Evolutionary conservation across 2,797 vertebrate genomes (phyloP).

Genomic region (Arrhamphus sclerolepis): DNA sequence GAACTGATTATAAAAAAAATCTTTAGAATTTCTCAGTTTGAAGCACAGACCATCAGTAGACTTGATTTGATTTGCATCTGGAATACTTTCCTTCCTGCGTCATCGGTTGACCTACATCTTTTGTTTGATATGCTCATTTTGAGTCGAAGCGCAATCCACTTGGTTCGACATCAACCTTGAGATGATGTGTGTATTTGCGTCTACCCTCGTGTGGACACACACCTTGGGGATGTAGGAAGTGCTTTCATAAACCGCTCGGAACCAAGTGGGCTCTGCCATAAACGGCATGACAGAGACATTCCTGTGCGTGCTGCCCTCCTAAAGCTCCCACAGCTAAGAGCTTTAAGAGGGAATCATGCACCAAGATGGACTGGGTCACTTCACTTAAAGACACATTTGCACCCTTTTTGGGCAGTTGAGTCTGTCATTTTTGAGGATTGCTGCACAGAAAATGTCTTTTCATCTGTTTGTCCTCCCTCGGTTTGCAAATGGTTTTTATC

Average conservation of each 20-base stretch:
- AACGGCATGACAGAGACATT: conserved; percentile 56
- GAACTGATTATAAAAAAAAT: conserved; percentile 46
- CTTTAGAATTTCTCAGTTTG: conserved; percentile 34
- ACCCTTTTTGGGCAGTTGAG: conserved; percentile 31
- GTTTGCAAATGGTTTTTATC: conserved; percentile 16
- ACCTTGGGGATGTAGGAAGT: conserved; percentile 38
- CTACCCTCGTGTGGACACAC: conserved; percentile 42
- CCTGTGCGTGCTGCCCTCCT: conserved; percentile 54
- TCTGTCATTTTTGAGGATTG: conserved; percentile 27
- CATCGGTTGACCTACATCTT: conserved; percentile 73
- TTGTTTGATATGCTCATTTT: conserved; percentile 51
- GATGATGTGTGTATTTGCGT: conserved; percentile 37
- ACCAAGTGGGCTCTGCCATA: conserved; percentile 54
- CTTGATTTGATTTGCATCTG: conserved; percentile 50
- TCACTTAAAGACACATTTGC: conserved; percentile 50
- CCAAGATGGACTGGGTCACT: conserved; percentile 50
- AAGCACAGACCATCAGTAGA: conserved; percentile 42
- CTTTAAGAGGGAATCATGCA: conserved; percentile 47
- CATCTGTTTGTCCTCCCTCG: conserved; percentile 4
- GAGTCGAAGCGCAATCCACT: conserved; percentile 53
- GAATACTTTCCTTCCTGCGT: conserved; percentile 60
- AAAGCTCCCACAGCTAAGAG: conserved; percentile 53
- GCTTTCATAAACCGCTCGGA: conserved; percentile 46
- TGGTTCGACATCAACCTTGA: conserved; percentile 32
- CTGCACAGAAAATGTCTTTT: conserved; percentile 25